A percentile compares a stretch with the other conserved stretches of the same genome.
phyloP scores from a whole-genome alignment of 2,797 vertebrate genomes.

The Toxotes lorentzi region DNA sequence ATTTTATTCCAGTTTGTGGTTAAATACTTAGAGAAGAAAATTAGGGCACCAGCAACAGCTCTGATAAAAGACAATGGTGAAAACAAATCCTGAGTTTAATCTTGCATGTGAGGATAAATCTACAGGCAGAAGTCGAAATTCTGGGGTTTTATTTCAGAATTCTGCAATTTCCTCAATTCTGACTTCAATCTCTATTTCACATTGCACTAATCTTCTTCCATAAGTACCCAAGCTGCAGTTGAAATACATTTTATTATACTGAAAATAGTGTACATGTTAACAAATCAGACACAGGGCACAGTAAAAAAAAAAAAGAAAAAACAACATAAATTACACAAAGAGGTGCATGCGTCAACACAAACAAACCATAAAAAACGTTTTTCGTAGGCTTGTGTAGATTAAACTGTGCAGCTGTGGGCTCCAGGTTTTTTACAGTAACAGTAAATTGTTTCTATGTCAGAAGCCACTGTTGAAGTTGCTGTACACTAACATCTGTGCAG shows the following conservation, averaged over 20 bases:
- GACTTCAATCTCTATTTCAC: background rate
- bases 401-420: background rate
- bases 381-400: background rate
- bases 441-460: background rate
- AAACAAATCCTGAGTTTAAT: background rate
- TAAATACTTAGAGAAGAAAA: constrained; percentile 27
- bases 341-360: constrained; percentile 48
- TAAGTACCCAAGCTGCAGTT: background rate
- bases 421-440: background rate
- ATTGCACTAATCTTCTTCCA: background rate
- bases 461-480: background rate
- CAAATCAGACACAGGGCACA: constrained; percentile 16
- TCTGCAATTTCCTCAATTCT: background rate
- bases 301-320: background rate
- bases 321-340: constrained; percentile 9
- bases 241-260: constrained; percentile 28
- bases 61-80: background rate
- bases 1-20: constrained; percentile 64
- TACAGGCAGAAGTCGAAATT: background rate
- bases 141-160: background rate
- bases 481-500: constrained; percentile 43
- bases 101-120: background rate
- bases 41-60: background rate
- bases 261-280: constrained; percentile 16
- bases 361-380: constrained; percentile 11